phyloP scores from a whole-genome alignment of 2,113 vertebrate genomes.

The Cephalophus harveyi region DNA sequence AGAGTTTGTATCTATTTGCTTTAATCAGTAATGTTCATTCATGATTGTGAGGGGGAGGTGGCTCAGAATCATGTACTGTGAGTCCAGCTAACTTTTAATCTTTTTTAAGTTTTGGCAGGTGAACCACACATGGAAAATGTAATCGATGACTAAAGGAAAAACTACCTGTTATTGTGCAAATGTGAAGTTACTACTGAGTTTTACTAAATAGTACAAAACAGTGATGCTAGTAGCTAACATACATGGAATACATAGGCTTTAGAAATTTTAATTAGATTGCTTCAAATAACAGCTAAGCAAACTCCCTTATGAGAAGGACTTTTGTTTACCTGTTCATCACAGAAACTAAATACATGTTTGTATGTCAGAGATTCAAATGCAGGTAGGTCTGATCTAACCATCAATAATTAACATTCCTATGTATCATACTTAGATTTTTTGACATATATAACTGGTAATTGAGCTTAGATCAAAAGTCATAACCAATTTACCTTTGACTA shows the following conservation, averaged over 20 bases:
- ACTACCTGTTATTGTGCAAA: background rate
- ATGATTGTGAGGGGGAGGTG: background rate
- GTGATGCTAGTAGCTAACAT: background rate
- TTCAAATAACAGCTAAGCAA: background rate
- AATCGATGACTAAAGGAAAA: background rate
- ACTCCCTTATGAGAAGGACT: background rate
- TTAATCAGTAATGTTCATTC: background rate
- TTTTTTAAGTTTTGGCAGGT: background rate
- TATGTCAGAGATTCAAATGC: background rate
- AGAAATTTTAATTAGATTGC: background rate
- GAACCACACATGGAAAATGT: background rate
- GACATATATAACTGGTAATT: background rate
- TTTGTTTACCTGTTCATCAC: background rate
- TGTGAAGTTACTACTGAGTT: background rate
- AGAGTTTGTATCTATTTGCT: background rate
- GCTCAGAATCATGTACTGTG: background rate
- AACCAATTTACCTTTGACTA: background rate
- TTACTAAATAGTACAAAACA: background rate
- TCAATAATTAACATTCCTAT: background rate
- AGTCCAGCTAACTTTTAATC: background rate
- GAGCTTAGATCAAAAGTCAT: background rate
- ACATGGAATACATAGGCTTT: background rate
- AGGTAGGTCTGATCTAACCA: background rate
- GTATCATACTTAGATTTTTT: background rate
- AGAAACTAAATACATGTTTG: background rate